Evolutionary conservation across 2,888 invertebrate genomes (phyloP).

Genomic region (Tipula helvola): DNA sequence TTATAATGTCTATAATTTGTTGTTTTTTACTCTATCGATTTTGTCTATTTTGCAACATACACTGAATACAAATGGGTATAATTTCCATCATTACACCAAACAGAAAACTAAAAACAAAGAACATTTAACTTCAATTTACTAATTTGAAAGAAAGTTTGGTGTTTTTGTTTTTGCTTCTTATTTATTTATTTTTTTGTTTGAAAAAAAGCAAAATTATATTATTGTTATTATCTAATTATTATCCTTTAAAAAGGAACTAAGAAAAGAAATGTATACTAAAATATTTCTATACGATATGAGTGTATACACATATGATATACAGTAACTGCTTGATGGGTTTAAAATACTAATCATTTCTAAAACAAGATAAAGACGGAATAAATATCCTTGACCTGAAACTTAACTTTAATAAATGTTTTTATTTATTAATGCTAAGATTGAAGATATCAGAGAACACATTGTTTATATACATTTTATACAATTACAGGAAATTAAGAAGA

Average conservation of each 20-base stretch:
- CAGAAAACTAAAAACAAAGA: not conserved
- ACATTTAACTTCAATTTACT: slow-evolving; percentile 4
- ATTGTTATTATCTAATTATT: slow-evolving; percentile 4
- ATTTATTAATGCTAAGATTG: not conserved
- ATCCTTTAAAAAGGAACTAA: not conserved
- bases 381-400: not conserved
- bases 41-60: not conserved
- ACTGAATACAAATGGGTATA: not conserved
- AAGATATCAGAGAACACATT: not conserved
- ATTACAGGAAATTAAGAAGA: not conserved
- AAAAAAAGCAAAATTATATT: not conserved
- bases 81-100: not conserved
- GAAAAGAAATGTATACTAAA: not conserved
- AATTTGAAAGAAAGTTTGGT: not conserved
- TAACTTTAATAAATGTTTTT: not conserved
- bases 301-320: not conserved
- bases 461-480: not conserved
- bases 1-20: not conserved
- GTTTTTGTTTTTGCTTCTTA: not conserved
- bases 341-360: not conserved
- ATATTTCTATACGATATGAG: not conserved
- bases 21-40: not conserved
- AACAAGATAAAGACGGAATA: not conserved
- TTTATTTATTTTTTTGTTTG: not conserved
- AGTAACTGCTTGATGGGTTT: not conserved